A percentile compares a stretch with the other conserved stretches of the same genome.
These are phyloP conservation scores for Sinodicranocentrus sp. DNA, from an alignment of 2,888 invertebrate species.

Conservation along the genomic window DNA sequence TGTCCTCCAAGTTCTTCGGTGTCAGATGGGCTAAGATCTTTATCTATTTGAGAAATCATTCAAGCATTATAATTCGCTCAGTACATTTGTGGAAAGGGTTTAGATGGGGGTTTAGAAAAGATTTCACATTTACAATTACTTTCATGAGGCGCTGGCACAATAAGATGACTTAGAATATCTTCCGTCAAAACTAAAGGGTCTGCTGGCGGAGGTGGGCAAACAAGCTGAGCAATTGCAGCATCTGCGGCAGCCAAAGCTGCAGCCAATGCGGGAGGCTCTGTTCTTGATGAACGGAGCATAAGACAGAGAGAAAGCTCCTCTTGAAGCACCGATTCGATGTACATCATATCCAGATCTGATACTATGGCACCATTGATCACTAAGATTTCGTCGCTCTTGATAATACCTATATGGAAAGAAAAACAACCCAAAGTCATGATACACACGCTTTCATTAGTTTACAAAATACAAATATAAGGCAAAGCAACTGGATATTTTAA, in stretches of 20 bases:
- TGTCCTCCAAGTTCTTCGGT: conserved; percentile 75
- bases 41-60: conserved; percentile 74
- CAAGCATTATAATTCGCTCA: neutral
- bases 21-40: conserved; percentile 76
- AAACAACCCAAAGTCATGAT: neutral
- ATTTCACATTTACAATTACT: conserved; percentile 80
- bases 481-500: too few relatives aligned
- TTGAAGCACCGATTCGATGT: conserved; percentile 89
- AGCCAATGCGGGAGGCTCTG: conserved; percentile 85
- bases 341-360: conserved; percentile 99
- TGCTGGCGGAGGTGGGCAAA: conserved; percentile 97
- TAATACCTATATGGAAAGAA: conserved; percentile 85
- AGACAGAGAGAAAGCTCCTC: conserved; percentile 96
- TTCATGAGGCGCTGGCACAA: conserved; percentile 97
- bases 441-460: too few relatives aligned
- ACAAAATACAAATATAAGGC: too few relatives aligned
- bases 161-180: conserved; percentile 97
- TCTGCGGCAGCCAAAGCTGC: conserved; percentile 76
- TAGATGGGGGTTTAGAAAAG: too few relatives aligned
- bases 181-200: conserved; percentile 96
- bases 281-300: conserved; percentile 96
- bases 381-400: conserved; percentile 99
- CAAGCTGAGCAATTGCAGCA: conserved; percentile 81
- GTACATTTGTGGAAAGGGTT: neutral
- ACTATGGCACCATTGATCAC: conserved; percentile 99